phyloP scores from a whole-genome alignment of 2,888 invertebrate species.

The Phragmatobia fuliginosa region DNA sequence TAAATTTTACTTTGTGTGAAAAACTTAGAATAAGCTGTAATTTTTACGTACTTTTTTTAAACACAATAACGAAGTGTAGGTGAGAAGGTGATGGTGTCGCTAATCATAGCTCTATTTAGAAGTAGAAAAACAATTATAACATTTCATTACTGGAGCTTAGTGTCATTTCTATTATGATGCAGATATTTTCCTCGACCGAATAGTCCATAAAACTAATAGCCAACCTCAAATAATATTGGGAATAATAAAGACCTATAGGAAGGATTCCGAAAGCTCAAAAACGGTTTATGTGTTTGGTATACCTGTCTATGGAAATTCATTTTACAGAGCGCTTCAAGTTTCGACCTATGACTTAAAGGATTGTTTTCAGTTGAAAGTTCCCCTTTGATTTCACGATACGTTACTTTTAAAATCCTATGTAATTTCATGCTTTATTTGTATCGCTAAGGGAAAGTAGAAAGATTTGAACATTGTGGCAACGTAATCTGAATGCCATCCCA shows the following conservation, averaged over 20 bases:
- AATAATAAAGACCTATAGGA: too few species aligned
- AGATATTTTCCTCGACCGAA: neutral
- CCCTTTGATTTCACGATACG: slow-evolving; percentile 39
- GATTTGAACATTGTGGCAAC: neutral
- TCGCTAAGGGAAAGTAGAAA: neutral
- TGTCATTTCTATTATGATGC: neutral
- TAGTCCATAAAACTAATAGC: too few species aligned
- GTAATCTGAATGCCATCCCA: neutral
- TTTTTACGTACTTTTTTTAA: too few species aligned
- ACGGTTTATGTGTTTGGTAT: neutral
- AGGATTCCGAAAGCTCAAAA: neutral
- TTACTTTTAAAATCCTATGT: slow-evolving; percentile 21
- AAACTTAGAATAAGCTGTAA: neutral
- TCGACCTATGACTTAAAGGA: slow-evolving; percentile 66
- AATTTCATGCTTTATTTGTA: slow-evolving; percentile 22
- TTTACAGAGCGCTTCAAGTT: slow-evolving; percentile 40
- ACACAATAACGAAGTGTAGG: neutral
- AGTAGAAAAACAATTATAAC: neutral
- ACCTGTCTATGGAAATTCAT: slow-evolving; percentile 45
- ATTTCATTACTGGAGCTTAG: neutral
- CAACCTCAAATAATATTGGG: too few species aligned
- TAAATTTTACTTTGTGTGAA: neutral
- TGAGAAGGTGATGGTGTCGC: neutral
- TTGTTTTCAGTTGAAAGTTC: slow-evolving; percentile 56
- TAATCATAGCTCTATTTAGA: neutral